These are phyloP conservation scores for Ceratina japonica DNA, from an alignment of 1,140 invertebrate genomes.

Conservation along the genomic window DNA sequence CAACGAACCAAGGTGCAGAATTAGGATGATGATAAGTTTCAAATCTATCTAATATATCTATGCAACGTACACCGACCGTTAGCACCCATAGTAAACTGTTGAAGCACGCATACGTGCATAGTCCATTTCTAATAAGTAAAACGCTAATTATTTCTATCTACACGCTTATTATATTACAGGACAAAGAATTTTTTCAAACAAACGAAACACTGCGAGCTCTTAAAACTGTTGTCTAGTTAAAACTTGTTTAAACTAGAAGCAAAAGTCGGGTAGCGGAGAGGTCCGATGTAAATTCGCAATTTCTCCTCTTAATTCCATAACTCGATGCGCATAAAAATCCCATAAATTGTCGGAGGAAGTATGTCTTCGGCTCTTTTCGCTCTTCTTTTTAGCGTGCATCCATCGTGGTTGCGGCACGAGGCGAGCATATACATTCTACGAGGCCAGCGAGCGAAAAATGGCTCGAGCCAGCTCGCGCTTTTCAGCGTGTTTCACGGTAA, in stretches of 20 bases:
- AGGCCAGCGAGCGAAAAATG: conserved; percentile 26
- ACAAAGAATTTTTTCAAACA: no score
- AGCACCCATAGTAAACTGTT: neutral
- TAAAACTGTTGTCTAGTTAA: no score
- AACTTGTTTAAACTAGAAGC: no score
- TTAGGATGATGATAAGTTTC: conserved; percentile 45
- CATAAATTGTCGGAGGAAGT: conserved; percentile 6
- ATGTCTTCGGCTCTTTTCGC: neutral
- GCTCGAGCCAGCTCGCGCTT: conserved; percentile 57
- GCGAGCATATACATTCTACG: neutral
- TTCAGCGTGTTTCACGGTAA: conserved; percentile 68
- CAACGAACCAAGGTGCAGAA: conserved; percentile 72
- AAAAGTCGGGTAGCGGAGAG: neutral
- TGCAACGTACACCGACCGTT: conserved; percentile 1
- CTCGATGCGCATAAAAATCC: conserved; percentile 8
- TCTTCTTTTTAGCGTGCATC: neutral
- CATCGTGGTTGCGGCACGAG: neutral
- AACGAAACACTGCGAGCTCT: no score
- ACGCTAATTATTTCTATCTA: no score
- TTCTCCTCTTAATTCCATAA: conserved; percentile 28
- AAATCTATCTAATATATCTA: conserved; percentile 4
- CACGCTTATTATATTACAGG: neutral
- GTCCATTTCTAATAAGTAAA: no score
- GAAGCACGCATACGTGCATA: neutral
- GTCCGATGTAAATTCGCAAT: conserved; percentile 26